phyloP scores from a whole-genome alignment of 2,888 invertebrate genomes.

The Nowickia ferox region DNA sequence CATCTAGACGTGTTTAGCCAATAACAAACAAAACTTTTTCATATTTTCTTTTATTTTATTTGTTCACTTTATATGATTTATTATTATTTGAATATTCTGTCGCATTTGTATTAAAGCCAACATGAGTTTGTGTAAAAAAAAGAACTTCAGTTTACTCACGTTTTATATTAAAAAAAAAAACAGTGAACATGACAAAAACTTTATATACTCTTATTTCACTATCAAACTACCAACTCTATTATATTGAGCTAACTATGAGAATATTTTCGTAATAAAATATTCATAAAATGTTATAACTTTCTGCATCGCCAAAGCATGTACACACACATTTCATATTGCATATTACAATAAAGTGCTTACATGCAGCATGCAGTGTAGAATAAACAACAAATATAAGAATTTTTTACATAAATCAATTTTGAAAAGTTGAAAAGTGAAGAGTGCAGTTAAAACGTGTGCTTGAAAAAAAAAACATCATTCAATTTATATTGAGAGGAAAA shows the following conservation, averaged over 20 bases:
- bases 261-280: constrained; percentile 60
- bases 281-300: constrained; percentile 58
- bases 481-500: background rate
- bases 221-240: constrained; percentile 48
- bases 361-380: background rate
- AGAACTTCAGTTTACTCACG: constrained; percentile 18
- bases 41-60: background rate
- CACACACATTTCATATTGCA: background rate
- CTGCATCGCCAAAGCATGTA: background rate
- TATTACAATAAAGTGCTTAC: constrained; percentile 5
- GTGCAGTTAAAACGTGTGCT: constrained; percentile 52
- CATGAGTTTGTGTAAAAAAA: constrained; percentile 15
- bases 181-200: constrained; percentile 25
- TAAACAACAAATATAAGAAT: background rate
- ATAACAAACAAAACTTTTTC: too few species aligned
- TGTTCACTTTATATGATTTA: background rate
- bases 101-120: constrained; percentile 1
- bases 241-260: constrained; percentile 54
- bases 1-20: too few species aligned
- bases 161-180: constrained; percentile 27
- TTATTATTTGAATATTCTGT: background rate
- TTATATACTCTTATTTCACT: constrained; percentile 7
- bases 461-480: background rate
- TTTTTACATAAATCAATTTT: constrained; percentile 65
- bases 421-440: constrained; percentile 31